A percentile compares a stretch with the other conserved stretches of the same genome.
Evolutionary conservation across 2,113 vertebrate genomes (phyloP).

Genomic region (Propithecus coquereli): DNA sequence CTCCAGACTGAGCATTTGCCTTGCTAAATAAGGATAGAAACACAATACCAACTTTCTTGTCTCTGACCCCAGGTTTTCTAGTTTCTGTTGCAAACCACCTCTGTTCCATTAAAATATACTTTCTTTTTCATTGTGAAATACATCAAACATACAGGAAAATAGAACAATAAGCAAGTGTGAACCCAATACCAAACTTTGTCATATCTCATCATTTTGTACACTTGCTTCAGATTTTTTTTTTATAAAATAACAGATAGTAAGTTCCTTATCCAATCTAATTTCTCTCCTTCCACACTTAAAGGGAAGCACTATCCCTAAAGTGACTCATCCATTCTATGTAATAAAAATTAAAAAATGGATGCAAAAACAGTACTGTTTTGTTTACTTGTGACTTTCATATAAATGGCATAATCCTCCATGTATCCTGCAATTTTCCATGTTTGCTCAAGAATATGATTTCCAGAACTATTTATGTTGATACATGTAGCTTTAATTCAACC

Average conservation of each 20-base stretch:
- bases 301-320: not conserved
- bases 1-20: not conserved
- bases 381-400: not conserved
- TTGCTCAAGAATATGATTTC: not conserved
- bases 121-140: not conserved
- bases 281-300: not conserved
- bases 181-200: not conserved
- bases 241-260: not conserved
- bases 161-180: not conserved
- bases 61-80: not conserved
- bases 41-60: not conserved
- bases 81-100: not conserved
- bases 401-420: not conserved
- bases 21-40: not conserved
- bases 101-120: not conserved
- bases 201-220: not conserved
- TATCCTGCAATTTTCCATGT: not conserved
- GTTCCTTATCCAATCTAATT: not conserved
- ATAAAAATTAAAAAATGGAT: not conserved
- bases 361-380: not conserved
- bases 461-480: not conserved
- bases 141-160: not conserved
- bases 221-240: not conserved
- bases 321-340: not conserved
- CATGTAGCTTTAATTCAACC: not conserved